Conservation (phyloP, 2,888 invertebrate species). For the Amaurobius ferox region DNA sequence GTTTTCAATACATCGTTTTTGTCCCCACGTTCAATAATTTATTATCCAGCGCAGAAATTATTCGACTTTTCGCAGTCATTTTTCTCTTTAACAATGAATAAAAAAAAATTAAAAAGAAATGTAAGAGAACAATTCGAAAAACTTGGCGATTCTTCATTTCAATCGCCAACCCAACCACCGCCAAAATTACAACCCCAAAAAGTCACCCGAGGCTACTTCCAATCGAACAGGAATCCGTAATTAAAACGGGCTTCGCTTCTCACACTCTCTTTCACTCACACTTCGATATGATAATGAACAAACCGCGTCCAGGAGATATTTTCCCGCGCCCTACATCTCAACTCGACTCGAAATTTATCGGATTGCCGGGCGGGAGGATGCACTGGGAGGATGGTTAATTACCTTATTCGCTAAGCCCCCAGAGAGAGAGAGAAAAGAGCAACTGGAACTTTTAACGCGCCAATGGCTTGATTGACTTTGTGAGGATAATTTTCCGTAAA, state of each 20-base stretch:
- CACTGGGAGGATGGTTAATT: slow-evolving; percentile 68
- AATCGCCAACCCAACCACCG: neutral
- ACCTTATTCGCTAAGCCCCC: slow-evolving; percentile 35
- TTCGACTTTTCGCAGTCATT: neutral
- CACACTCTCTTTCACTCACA: slow-evolving; percentile 24
- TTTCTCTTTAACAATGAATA: neutral
- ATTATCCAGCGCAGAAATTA: neutral
- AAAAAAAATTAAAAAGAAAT: neutral
- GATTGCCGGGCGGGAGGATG: slow-evolving; percentile 59
- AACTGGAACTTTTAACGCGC: slow-evolving; percentile 54
- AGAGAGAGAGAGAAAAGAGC: slow-evolving; percentile 33
- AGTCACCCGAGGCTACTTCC: slow-evolving; percentile 68
- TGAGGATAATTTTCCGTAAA: slow-evolving; percentile 35
- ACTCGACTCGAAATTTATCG: slow-evolving; percentile 64
- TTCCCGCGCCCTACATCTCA: slow-evolving; percentile 54
- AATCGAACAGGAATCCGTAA: slow-evolving; percentile 72
- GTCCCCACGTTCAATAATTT: no score
- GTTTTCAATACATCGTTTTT: no score
- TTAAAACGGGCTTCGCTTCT: slow-evolving; percentile 51
- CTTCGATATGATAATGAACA: slow-evolving; percentile 59
- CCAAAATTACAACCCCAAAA: slow-evolving; percentile 58
- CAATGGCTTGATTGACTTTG: slow-evolving; percentile 67
- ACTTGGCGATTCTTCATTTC: neutral
- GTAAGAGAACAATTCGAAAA: neutral
- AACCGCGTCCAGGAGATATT: slow-evolving; percentile 65